Evolutionary conservation across 2,113 vertebrate species (phyloP), one percentile per base, ranked within the genome.

Genomic region (human (Homo sapiens)): DNA sequence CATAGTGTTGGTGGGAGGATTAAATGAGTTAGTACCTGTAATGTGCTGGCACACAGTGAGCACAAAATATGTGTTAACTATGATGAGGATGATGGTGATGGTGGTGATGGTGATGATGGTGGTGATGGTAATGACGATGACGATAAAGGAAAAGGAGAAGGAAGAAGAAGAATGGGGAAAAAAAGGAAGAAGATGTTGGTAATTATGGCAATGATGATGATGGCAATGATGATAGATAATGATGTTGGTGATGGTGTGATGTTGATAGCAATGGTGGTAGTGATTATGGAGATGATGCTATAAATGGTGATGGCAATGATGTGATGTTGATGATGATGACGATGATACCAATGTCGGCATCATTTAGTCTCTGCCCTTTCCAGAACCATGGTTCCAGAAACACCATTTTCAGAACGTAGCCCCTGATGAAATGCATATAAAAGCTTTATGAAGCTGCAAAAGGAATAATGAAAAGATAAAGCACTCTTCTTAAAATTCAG

Each of bases 71-170:
- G 6, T 32, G 61, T 48, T 11, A 59, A 32, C 40, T 23, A 23
- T 50, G n/a, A 32, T 32, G 61, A 10, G 22, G 66, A 18, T 45
- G 8, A 32, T 32, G 32, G 6, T 38, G 70, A 9, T 12, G 66
- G 0, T 79, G 30, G 1, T 6, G 43, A 6, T 2, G 30, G 3
- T 8, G 1, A 0, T 8, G 73, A 25, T 23, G 20, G 4, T 17
- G 32, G 0, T 88, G 88, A n/a, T 1, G 55, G 1, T 16, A 13
- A 48, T 4, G 14, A 5, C 11, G 38, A 20, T 43, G 17, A 40
- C 40, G 8, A 72, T 23, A n/a, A 38, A n/a, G 20, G 50, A 55
- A 48, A 48, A n/a, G 32, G 25, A 35, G 10, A 48, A 35, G 30
- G 43, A 48, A 22, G 6, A 48, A 43, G 59, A 85, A 32, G 17